A percentile compares a stretch with the other conserved stretches of the same genome.
Conservation (phyloP, 2,113 vertebrate species). For the Paratilapia polleni region DNA sequence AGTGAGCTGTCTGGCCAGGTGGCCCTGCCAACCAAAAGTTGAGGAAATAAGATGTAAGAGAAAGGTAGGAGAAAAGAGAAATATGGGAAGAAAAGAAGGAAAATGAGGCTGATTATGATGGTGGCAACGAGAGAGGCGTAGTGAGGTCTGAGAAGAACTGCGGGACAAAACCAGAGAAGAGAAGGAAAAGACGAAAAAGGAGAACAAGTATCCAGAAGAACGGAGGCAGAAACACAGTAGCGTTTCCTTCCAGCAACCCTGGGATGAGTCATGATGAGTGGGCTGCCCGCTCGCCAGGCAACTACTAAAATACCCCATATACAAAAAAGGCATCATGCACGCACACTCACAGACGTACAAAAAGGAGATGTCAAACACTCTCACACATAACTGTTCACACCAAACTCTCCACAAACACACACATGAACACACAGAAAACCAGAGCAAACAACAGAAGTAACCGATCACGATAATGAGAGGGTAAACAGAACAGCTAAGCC, state of each 20-base stretch:
- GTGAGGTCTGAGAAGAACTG: slow-evolving; percentile 2
- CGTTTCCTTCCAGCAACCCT: slow-evolving; percentile 70
- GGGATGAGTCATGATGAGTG: slow-evolving; percentile 77
- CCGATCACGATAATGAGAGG: not conserved
- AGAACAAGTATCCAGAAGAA: slow-evolving; percentile 56
- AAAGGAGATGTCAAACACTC: slow-evolving; percentile 50
- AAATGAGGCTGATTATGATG: not conserved
- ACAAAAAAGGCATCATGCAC: slow-evolving; percentile 54
- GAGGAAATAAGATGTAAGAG: slow-evolving; percentile 22
- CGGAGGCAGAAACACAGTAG: slow-evolving; percentile 56
- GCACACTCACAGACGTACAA: slow-evolving; percentile 29
- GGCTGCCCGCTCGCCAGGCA: slow-evolving; percentile 74
- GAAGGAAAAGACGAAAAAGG: slow-evolving; percentile 34
- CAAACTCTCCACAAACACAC: not conserved
- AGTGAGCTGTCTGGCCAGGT: slow-evolving; percentile 27
- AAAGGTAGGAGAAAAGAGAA: not conserved
- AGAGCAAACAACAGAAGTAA: slow-evolving; percentile 27
- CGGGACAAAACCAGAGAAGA: slow-evolving; percentile 31
- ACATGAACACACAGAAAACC: not conserved
- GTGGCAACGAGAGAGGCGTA: not conserved
- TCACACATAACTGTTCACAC: slow-evolving; percentile 5
- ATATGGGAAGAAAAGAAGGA: not conserved
- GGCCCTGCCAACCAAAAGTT: slow-evolving; percentile 26
- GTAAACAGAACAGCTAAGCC: slow-evolving; percentile 1
- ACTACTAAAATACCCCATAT: slow-evolving; percentile 73